Percentiles rank a stretch among this genome's conserved stretches.
Conservation (phyloP, 1,140 invertebrate genomes). For the Trinorchestia longiramus region DNA sequence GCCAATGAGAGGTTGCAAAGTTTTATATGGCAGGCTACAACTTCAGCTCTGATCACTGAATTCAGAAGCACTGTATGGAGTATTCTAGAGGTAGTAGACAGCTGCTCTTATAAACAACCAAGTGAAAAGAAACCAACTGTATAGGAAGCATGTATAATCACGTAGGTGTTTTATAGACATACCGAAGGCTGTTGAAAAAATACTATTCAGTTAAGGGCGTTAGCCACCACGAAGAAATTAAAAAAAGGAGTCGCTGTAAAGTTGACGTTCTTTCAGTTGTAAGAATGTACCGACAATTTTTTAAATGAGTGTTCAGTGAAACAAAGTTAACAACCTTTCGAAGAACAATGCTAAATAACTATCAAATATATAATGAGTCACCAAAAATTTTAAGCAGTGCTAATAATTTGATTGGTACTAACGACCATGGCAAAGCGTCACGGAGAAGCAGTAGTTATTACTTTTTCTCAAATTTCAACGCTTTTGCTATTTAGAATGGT, state of each 20-base stretch:
- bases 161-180: neutral
- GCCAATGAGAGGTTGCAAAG: neutral
- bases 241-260: neutral
- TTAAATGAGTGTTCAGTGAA: neutral
- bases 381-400: neutral
- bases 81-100: neutral
- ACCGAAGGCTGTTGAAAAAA: neutral
- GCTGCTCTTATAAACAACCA: neutral
- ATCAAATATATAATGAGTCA: neutral
- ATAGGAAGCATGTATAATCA: neutral
- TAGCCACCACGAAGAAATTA: neutral
- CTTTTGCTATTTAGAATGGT: neutral
- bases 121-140: neutral
- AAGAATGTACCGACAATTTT: neutral
- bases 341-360: neutral
- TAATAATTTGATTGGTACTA: neutral
- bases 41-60: neutral
- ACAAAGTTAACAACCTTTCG: neutral
- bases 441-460: neutral
- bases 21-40: neutral
- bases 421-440: neutral
- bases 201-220: neutral
- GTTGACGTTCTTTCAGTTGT: neutral
- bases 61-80: neutral
- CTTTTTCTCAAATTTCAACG: neutral